A percentile compares a stretch with the other conserved stretches of the same genome.
Conservation (phyloP, 2,888 invertebrate genomes). For the Cacoxenus indagator region DNA sequence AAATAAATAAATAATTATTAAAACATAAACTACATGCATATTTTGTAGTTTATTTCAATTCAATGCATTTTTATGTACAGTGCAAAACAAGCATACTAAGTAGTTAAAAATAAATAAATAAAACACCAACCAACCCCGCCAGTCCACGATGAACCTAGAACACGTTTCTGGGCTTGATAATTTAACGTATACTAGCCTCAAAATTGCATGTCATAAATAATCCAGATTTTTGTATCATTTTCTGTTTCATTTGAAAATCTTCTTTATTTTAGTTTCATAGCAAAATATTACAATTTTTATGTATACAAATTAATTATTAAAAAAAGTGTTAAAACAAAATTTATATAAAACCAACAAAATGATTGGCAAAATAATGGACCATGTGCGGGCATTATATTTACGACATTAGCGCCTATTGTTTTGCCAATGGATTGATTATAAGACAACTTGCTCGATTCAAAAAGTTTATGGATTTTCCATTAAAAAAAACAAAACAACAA, state of each 20-base stretch:
- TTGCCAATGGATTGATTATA: constrained; percentile 13
- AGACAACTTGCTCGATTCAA: constrained; percentile 33
- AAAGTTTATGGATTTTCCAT: constrained; percentile 35
- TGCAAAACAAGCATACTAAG: constrained; percentile 20
- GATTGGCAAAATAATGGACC: not conserved
- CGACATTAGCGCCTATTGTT: not conserved
- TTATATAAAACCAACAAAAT: constrained; percentile 31
- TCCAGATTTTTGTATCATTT: not conserved
- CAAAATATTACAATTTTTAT: constrained; percentile 16
- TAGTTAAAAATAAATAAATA: no score
- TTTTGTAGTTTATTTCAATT: no score
- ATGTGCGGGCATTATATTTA: not conserved
- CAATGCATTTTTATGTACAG: constrained; percentile 38
- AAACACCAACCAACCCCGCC: no score
- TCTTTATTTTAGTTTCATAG: constrained; percentile 26
- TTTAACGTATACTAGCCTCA: not conserved
- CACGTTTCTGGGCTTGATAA: no score
- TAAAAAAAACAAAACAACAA: constrained; percentile 20
- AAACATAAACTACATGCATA: constrained; percentile 40
- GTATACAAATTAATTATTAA: constrained; percentile 4
- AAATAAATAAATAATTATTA: constrained; percentile 50
- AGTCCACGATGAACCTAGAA: no score
- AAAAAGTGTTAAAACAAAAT: constrained; percentile 13
- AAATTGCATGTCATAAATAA: not conserved
- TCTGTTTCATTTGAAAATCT: constrained; percentile 4